phyloP scores from a whole-genome alignment of 2,797 vertebrate genomes.

The Channallabes apus region DNA sequence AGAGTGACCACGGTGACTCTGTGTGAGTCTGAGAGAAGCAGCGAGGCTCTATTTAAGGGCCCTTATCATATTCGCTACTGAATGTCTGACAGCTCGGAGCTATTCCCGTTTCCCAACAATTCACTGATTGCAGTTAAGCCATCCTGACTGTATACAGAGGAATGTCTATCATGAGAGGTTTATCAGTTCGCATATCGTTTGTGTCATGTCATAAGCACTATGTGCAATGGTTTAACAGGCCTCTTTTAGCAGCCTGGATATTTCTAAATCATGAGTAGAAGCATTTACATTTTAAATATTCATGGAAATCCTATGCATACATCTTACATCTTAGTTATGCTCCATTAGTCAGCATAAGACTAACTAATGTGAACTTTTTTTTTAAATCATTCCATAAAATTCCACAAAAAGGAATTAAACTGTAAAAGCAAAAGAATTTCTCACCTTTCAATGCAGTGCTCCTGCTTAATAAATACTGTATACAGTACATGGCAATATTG shows the following conservation, averaged over 20 bases:
- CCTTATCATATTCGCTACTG: conserved; percentile 68
- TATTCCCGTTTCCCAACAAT: conserved; percentile 73
- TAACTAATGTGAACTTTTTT: not conserved
- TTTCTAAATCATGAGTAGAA: not conserved
- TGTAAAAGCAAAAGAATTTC: no score
- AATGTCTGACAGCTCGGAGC: conserved; percentile 60
- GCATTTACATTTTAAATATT: not conserved
- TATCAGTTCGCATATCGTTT: not conserved
- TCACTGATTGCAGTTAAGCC: conserved; percentile 70
- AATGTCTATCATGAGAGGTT: conserved; percentile 49
- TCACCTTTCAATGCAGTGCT: no score
- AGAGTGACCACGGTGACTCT: conserved; percentile 25
- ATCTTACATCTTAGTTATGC: no score
- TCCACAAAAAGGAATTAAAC: no score
- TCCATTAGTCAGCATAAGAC: not conserved
- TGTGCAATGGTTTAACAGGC: not conserved
- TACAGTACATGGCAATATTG: no score
- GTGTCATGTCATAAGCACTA: not conserved
- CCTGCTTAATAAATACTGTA: no score
- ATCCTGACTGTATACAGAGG: conserved; percentile 58
- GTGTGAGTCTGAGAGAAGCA: conserved; percentile 45
- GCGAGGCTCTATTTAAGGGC: conserved; percentile 70
- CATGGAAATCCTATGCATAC: not conserved
- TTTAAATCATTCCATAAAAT: no score
- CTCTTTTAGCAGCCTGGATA: not conserved